Conservation (phyloP, 2,797 vertebrate species). For the Zenarchopterus dispar region DNA sequence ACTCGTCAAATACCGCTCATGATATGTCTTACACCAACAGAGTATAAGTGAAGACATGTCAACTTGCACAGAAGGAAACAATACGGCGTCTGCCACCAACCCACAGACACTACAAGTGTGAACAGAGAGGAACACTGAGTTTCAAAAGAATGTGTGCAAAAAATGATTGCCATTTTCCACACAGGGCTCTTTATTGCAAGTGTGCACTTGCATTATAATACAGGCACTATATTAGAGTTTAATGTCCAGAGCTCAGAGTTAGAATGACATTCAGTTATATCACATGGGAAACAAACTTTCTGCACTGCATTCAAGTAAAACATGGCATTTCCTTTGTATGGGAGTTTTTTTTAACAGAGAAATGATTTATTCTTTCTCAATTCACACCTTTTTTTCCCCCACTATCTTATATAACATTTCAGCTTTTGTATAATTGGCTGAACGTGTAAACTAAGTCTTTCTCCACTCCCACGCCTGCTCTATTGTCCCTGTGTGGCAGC, state of each 20-base stretch:
- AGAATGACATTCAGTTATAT: too few relatives aligned
- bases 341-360: neutral
- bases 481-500: constrained; percentile 43
- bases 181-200: neutral
- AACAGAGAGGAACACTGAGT: neutral
- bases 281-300: too few relatives aligned
- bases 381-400: neutral
- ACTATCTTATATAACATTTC: neutral
- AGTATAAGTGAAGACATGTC: neutral
- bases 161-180: neutral
- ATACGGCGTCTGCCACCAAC: neutral
- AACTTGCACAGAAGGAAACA: neutral
- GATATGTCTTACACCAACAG: neutral
- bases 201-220: neutral
- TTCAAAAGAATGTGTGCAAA: neutral
- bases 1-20: neutral
- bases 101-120: neutral
- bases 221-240: neutral
- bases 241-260: too few relatives aligned
- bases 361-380: neutral
- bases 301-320: too few relatives aligned
- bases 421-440: constrained; percentile 9
- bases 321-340: too few relatives aligned
- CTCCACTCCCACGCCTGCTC: constrained; percentile 36
- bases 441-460: constrained; percentile 28